Conservation (phyloP, 2,797 vertebrate genomes). For the Brachyalestes nurse region DNA sequence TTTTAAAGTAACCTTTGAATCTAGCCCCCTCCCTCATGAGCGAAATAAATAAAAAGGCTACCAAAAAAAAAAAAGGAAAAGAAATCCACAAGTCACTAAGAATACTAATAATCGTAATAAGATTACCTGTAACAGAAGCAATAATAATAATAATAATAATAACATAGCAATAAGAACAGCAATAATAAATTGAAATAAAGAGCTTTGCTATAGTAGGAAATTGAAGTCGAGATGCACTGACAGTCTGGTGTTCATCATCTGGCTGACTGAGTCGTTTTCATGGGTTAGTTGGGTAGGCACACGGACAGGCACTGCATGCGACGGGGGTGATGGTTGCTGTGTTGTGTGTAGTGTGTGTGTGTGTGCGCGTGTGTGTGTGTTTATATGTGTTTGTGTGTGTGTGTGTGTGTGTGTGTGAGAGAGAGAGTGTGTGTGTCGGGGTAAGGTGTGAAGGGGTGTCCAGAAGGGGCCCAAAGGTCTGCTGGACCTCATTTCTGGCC, state of each 20-base stretch:
- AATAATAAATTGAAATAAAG: conserved; percentile 66
- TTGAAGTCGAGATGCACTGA: conserved; percentile 74
- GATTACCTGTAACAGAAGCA: conserved; percentile 74
- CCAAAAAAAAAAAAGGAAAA: conserved; percentile 12
- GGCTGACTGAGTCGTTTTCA: conserved; percentile 75
- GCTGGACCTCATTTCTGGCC: conserved; percentile 86
- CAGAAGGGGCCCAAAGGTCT: conserved; percentile 48
- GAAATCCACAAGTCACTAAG: conserved; percentile 61
- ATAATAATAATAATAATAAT: conserved; percentile 70
- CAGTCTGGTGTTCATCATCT: conserved; percentile 75
- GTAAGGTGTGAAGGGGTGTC: conserved; percentile 67
- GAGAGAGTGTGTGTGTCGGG: conserved; percentile 48
- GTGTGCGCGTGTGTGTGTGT: conserved; percentile 53
- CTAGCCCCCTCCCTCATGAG: conserved; percentile 53
- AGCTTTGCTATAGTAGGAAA: conserved; percentile 75
- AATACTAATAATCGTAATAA: conserved; percentile 68
- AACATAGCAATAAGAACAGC: conserved; percentile 57
- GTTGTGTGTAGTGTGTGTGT: conserved; percentile 56
- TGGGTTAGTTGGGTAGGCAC: conserved; percentile 86
- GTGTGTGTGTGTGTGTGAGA: conserved; percentile 46
- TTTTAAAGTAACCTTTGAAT: conserved; percentile 62
- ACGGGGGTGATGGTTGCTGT: conserved; percentile 68
- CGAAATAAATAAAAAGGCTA: conserved; percentile 55
- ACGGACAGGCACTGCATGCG: conserved; percentile 94
- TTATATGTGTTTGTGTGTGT: conserved; percentile 48